Conservation (phyloP, 2,113 vertebrate genomes). For the Tetraodon nigroviridis region DNA sequence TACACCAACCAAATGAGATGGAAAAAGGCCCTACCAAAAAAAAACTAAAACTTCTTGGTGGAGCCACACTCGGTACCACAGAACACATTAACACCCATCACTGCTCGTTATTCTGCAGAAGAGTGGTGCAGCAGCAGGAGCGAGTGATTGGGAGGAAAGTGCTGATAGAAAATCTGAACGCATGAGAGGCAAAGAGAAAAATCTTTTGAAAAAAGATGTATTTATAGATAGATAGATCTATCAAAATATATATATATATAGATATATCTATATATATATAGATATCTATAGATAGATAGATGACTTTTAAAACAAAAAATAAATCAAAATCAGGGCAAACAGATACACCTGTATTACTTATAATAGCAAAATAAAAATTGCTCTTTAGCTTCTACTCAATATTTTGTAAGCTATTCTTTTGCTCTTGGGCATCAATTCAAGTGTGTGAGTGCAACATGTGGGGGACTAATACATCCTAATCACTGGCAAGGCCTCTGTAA, state of each 20-base stretch:
- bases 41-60: not conserved
- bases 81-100: not conserved
- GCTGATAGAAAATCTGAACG: too few relatives aligned
- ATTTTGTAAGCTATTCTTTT: conserved; percentile 16
- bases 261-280: too few relatives aligned
- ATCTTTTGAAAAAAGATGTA: too few relatives aligned
- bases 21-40: not conserved
- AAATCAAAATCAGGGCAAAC: not conserved
- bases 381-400: conserved; percentile 19
- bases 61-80: not conserved
- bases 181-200: too few relatives aligned
- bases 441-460: conserved; percentile 32
- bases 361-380: not conserved
- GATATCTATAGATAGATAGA: too few relatives aligned
- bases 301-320: too few relatives aligned
- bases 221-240: too few relatives aligned
- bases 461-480: conserved; percentile 48
- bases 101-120: not conserved
- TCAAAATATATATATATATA: too few relatives aligned
- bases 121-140: not conserved
- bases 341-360: not conserved
- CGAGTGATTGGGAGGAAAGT: not conserved
- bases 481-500: conserved; percentile 23
- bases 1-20: not conserved
- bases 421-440: conserved; percentile 28